phyloP scores from a whole-genome alignment of 2,113 vertebrate species.

The Holacanthus passer region DNA sequence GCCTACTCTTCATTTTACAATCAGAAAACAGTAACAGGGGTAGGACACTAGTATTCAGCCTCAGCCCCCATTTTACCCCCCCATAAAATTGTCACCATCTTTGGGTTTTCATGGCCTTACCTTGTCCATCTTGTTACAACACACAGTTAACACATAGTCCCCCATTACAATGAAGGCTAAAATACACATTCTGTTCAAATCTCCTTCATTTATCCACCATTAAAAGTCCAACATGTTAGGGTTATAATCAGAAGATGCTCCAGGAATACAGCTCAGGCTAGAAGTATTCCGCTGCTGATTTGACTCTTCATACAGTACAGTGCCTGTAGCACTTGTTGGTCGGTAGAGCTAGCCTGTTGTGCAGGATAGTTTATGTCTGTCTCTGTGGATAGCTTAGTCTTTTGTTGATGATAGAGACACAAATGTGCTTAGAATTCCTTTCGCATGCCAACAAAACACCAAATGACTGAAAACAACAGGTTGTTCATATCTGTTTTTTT shows the following conservation, averaged over 20 bases:
- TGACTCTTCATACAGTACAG: slow-evolving; percentile 56
- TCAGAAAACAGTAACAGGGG: slow-evolving; percentile 62
- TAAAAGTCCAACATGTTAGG: slow-evolving; percentile 54
- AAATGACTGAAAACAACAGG: slow-evolving; percentile 72
- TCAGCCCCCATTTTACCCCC: slow-evolving; percentile 13
- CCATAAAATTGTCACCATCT: slow-evolving; percentile 70
- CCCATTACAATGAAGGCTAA: slow-evolving; percentile 57
- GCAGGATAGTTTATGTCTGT: slow-evolving; percentile 71
- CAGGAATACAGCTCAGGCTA: slow-evolving; percentile 54
- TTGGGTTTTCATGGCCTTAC: slow-evolving; percentile 74
- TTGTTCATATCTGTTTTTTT: slow-evolving; percentile 60
- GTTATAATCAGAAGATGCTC: slow-evolving; percentile 59
- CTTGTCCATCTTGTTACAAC: slow-evolving; percentile 55
- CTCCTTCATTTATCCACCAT: slow-evolving; percentile 34
- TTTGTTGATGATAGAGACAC: slow-evolving; percentile 80
- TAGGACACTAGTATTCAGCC: slow-evolving; percentile 24
- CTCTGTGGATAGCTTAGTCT: slow-evolving; percentile 78
- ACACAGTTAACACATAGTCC: slow-evolving; percentile 57
- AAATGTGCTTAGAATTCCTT: slow-evolving; percentile 86
- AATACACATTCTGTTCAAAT: slow-evolving; percentile 64
- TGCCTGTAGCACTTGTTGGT: slow-evolving; percentile 72
- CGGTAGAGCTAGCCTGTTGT: slow-evolving; percentile 74
- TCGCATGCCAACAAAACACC: slow-evolving; percentile 85
- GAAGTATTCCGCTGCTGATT: slow-evolving; percentile 62
- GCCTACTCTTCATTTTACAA: slow-evolving; percentile 64